Evolutionary conservation across 1,140 invertebrate species (phyloP), one percentile per base, ranked within the genome.

Genomic region (Octopus bimaculoides): DNA sequence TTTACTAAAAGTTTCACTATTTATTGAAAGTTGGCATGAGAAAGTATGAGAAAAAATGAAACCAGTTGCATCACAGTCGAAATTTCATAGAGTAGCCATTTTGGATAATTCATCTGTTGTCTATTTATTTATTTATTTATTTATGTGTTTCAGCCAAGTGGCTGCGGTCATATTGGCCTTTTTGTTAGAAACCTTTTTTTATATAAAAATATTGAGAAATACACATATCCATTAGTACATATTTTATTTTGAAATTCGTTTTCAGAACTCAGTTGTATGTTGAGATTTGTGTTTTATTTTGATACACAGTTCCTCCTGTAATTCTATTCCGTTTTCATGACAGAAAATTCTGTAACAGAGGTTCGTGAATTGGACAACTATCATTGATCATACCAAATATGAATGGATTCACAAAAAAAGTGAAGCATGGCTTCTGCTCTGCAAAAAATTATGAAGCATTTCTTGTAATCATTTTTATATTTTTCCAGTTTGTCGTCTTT

Each of bases 391-490:
- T 9, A 74, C 20, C 73, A 74, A 74, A 10, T 20, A 74, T 74
- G 73, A 74, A 52, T 74, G 41, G 20, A 52, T 74, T 74, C 20
- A 4, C 73, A 74, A 74, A 26, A 74, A 4, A 74, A 4, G 73
- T 74, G 73, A 74, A 20, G 10, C 73, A 74, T 10, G 20, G 41
- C 41, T 74, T 74, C 17, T 14, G 41, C 73, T 1, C 20, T 9
- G 10, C 20, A 20, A 20, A 26, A 74, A 74, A 52, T 74, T 52
- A 74, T 74, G 10, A 74, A 17, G n/a, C 73, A 74, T 10, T 74
- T 20, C 73, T 74, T 74, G 73, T 74, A 74, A 74, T 74, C 4
- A 74, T 52, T 20, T 74, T 52, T 74, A 2, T 74, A 74, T 74
- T 74, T 20, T 52, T 74, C 73, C 17, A 52, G 4, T n/a, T 74